Evolutionary conservation across 2,888 invertebrate genomes (phyloP).

Genomic region (Kryphioiulus occultus): DNA sequence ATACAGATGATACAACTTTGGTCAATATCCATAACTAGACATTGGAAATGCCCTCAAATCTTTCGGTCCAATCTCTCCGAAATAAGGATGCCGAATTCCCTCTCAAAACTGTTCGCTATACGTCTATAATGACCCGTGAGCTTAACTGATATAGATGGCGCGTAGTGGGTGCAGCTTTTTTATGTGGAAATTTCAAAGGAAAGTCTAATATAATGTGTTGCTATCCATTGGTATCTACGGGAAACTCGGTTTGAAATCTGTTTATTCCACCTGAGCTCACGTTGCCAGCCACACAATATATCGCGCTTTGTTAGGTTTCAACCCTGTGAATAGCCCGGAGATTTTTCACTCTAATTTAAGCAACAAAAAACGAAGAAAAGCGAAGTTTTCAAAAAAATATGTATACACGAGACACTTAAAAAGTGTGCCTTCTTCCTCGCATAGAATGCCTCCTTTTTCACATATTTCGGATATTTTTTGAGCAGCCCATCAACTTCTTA

Average conservation of each 20-base stretch:
- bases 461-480: slow-evolving; percentile 5
- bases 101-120: background rate
- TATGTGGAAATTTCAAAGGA: background rate
- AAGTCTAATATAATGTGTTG: slow-evolving; percentile 33
- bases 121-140: background rate
- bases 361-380: slow-evolving; percentile 32
- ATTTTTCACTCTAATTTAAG: slow-evolving; percentile 44
- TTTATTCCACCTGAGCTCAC: slow-evolving; percentile 45
- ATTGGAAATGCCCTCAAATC: background rate
- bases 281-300: slow-evolving; percentile 33
- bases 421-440: background rate
- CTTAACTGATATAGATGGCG: background rate
- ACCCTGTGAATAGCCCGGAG: slow-evolving; percentile 33
- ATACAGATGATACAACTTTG: background rate
- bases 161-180: background rate
- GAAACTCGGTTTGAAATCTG: slow-evolving; percentile 47
- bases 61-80: background rate
- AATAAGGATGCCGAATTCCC: background rate
- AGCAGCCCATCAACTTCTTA: background rate
- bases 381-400: slow-evolving; percentile 8
- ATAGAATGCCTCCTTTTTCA: background rate
- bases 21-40: background rate
- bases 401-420: background rate
- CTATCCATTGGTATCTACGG: slow-evolving; percentile 46
- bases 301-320: slow-evolving; percentile 40